These are phyloP conservation scores for Malacosoma neustria DNA, from an alignment of 2,888 invertebrate genomes.

Conservation along the genomic window DNA sequence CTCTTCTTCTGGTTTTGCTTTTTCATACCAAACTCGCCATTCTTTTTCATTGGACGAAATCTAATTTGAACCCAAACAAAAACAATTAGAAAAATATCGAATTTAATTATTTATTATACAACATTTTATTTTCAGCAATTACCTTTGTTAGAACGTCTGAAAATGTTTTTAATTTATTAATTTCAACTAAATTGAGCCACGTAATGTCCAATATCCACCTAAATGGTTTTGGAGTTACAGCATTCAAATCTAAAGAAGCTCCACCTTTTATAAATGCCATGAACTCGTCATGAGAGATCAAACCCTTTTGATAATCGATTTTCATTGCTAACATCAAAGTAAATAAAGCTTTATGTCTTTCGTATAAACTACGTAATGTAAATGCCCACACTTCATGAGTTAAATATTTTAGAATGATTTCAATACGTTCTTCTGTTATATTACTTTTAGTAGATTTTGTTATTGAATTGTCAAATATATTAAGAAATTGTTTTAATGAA, in stretches of 20 bases:
- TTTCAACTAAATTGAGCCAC: conserved; percentile 96
- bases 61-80: conserved; percentile 56
- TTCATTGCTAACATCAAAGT: conserved; percentile 96
- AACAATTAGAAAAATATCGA: too few species aligned
- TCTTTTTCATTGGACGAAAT: conserved; percentile 90
- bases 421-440: conserved; percentile 89
- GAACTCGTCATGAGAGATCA: conserved; percentile 92
- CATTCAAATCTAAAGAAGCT: conserved; percentile 94
- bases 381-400: conserved; percentile 96
- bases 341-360: conserved; percentile 93
- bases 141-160: conserved; percentile 85
- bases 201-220: conserved; percentile 97
- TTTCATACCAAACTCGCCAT: conserved; percentile 94
- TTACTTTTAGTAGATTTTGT: conserved; percentile 91
- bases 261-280: conserved; percentile 97
- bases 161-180: conserved; percentile 89
- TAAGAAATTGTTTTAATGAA: conserved; percentile 94
- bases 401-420: conserved; percentile 90
- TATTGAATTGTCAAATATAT: conserved; percentile 94
- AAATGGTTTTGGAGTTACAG: conserved; percentile 93
- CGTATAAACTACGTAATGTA: conserved; percentile 93
- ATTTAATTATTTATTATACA: conserved; percentile 2
- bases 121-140: conserved; percentile 16
- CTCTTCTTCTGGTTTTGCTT: conserved; percentile 93
- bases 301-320: conserved; percentile 89